A percentile compares a stretch with the other conserved stretches of the same genome.
These are phyloP conservation scores for Poeciliopsis turneri DNA, from an alignment of 2,797 vertebrate genomes.

Conservation along the genomic window DNA sequence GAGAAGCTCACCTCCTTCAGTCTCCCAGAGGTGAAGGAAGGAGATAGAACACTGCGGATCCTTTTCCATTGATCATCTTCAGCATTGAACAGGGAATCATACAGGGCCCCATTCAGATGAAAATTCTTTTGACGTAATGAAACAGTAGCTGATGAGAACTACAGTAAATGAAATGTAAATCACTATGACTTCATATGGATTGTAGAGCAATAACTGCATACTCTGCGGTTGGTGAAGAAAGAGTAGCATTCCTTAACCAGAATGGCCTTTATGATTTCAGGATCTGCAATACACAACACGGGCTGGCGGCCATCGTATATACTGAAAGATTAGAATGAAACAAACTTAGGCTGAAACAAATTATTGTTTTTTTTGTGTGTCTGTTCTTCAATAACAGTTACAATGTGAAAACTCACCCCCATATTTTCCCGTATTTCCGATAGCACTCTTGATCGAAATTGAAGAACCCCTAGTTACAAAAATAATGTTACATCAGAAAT, in stretches of 20 bases:
- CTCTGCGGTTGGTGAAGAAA: slow-evolving; percentile 81
- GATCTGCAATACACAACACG: slow-evolving; percentile 76
- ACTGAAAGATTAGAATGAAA: slow-evolving; percentile 52
- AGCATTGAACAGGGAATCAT: slow-evolving; percentile 61
- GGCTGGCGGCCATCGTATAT: slow-evolving; percentile 82
- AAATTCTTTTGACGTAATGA: slow-evolving; percentile 71
- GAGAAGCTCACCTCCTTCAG: slow-evolving; percentile 80
- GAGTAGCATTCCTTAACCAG: slow-evolving; percentile 85
- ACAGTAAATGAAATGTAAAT: background rate
- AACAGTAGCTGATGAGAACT: background rate
- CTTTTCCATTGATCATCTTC: slow-evolving; percentile 83
- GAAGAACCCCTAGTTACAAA: slow-evolving; percentile 59
- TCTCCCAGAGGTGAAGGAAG: slow-evolving; percentile 83
- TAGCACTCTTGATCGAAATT: slow-evolving; percentile 66
- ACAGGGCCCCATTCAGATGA: slow-evolving; percentile 72
- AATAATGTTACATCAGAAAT: background rate
- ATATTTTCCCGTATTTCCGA: slow-evolving; percentile 77
- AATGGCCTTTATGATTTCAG: slow-evolving; percentile 77
- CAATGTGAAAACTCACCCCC: slow-evolving; percentile 75
- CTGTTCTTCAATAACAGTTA: background rate
- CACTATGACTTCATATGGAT: background rate
- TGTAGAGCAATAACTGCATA: slow-evolving; percentile 43
- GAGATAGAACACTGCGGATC: slow-evolving; percentile 81
- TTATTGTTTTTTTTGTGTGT: background rate
- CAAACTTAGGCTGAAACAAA: slow-evolving; percentile 3